phyloP scores from a whole-genome alignment of 2,797 vertebrate genomes.

The Pseudomugil tenellus region DNA sequence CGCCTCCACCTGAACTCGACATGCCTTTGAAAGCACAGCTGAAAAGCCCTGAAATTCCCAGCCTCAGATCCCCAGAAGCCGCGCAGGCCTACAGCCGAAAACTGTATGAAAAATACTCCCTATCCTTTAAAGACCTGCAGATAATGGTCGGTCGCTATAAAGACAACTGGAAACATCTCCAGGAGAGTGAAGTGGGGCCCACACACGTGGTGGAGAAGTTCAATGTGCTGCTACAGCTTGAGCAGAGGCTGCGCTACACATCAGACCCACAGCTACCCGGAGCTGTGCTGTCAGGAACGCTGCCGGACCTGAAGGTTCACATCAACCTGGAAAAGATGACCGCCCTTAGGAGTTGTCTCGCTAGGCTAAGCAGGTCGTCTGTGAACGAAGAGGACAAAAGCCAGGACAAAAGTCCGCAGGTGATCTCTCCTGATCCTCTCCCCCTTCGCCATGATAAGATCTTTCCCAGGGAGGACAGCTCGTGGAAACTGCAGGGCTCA shows the following conservation, averaged over 20 bases:
- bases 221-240: conserved; percentile 93
- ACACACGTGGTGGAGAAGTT: conserved; percentile 98
- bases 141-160: conserved; percentile 96
- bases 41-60: conserved; percentile 70
- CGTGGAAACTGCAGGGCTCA: conserved; percentile 90
- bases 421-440: conserved; percentile 80
- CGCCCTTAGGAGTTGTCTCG: conserved; percentile 90
- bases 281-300: conserved; percentile 91
- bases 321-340: conserved; percentile 96
- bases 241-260: conserved; percentile 94
- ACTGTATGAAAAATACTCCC: conserved; percentile 93
- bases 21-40: conserved; percentile 65
- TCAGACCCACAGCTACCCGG: conserved; percentile 97
- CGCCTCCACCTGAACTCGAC: conserved; percentile 86
- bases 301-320: conserved; percentile 97
- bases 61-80: conserved; percentile 80
- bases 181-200: conserved; percentile 94
- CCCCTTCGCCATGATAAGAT: conserved; percentile 89
- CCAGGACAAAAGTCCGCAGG: conserved; percentile 37
- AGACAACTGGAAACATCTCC: conserved; percentile 97
- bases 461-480: conserved; percentile 86
- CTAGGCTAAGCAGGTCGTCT: conserved; percentile 81
- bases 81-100: conserved; percentile 87
- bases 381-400: conserved; percentile 57
- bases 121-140: conserved; percentile 96